phyloP scores from a whole-genome alignment of 2,888 invertebrate genomes.

The Microctonus aethiopoides region DNA sequence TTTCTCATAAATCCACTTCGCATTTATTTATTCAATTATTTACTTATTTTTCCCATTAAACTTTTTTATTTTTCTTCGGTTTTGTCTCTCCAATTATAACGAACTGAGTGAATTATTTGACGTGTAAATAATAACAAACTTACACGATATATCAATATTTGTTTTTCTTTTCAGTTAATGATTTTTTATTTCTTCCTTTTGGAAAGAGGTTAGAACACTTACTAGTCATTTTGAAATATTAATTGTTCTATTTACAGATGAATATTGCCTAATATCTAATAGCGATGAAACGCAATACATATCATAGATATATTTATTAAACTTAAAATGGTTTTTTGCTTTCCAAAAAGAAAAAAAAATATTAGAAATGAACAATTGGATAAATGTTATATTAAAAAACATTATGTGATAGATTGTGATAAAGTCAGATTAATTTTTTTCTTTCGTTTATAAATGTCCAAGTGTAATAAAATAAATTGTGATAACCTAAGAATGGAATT shows the following conservation, averaged over 20 bases:
- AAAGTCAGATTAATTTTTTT: conserved; percentile 30
- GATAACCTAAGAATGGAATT: conserved; percentile 35
- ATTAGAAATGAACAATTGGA: conserved; percentile 25
- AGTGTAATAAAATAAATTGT: conserved; percentile 37
- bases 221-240: conserved; percentile 58
- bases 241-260: conserved; percentile 63
- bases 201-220: conserved; percentile 57
- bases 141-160: conserved; percentile 44
- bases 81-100: conserved; percentile 51
- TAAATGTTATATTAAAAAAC: conserved; percentile 32
- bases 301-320: conserved; percentile 27
- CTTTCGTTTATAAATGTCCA: conserved; percentile 24
- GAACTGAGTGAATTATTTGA: conserved; percentile 46
- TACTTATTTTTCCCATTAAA: conserved; percentile 31
- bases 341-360: conserved; percentile 26
- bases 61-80: conserved; percentile 31
- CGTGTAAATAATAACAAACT: conserved; percentile 57
- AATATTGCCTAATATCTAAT: conserved; percentile 55
- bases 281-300: conserved; percentile 44
- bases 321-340: conserved; percentile 33
- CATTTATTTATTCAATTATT: conserved; percentile 10
- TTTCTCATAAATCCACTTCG: neutral
- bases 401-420: conserved; percentile 34
- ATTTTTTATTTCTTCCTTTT: conserved; percentile 40
- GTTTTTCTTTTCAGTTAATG: conserved; percentile 49